Conservation (phyloP, 92 coral and sea anemone genomes). For the Siderastrea radians region DNA sequence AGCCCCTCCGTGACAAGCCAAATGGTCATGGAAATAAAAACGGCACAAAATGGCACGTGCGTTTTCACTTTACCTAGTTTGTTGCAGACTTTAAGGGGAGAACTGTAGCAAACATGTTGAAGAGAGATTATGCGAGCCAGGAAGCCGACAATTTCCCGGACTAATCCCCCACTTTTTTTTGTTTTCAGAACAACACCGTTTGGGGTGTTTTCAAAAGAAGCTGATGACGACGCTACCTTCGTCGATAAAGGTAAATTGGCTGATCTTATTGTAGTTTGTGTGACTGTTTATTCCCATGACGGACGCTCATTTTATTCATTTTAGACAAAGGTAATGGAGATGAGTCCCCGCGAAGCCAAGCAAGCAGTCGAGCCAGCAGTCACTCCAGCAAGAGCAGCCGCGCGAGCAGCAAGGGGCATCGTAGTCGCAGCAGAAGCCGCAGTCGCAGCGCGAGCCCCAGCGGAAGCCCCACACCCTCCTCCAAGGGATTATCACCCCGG, state of each 20-base stretch:
- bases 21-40: too few species aligned
- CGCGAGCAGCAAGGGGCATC: constrained; percentile 39
- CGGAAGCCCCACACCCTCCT: constrained; percentile 36
- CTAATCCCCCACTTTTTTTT: background rate
- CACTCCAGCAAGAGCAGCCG: constrained; percentile 50
- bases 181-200: constrained; percentile 83
- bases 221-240: constrained; percentile 41
- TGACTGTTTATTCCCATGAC: background rate
- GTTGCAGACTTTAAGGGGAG: too few species aligned
- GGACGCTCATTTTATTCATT: background rate
- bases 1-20: too few species aligned
- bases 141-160: too few species aligned
- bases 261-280: background rate
- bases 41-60: too few species aligned
- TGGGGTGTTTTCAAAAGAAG: constrained; percentile 70
- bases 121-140: too few species aligned
- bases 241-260: constrained; percentile 5
- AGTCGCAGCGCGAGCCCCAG: constrained; percentile 22
- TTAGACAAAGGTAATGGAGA: constrained; percentile 50
- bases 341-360: constrained; percentile 65
- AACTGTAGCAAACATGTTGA: too few species aligned
- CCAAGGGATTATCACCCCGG: constrained; percentile 42
- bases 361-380: constrained; percentile 69
- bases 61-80: too few species aligned
- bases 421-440: constrained; percentile 61